A percentile compares a stretch with the other conserved stretches of the same genome.
phyloP scores from a whole-genome alignment of 2,888 invertebrate species.

The Phalera bucephala region DNA sequence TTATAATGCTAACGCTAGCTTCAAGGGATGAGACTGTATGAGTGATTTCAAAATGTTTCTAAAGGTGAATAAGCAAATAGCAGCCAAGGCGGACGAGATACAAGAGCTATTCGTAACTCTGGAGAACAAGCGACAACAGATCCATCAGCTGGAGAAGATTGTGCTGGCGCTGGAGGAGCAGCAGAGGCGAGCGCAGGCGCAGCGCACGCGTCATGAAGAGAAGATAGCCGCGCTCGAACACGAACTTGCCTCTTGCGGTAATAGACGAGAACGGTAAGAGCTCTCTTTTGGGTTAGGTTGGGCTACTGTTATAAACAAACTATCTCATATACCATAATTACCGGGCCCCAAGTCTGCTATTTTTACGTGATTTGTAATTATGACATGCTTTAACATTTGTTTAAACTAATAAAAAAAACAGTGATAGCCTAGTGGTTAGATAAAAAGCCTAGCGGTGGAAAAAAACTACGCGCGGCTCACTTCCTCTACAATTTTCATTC shows the following conservation, averaged over 20 bases:
- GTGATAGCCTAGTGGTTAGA: too few relatives aligned
- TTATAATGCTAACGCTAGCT: too few relatives aligned
- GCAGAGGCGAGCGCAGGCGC: slow-evolving; percentile 81
- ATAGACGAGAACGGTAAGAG: slow-evolving; percentile 59
- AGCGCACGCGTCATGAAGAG: slow-evolving; percentile 82
- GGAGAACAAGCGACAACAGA: slow-evolving; percentile 81
- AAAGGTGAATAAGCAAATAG: slow-evolving; percentile 78
- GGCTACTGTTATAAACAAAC: not conserved
- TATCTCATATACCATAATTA: too few relatives aligned
- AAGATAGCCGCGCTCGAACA: slow-evolving; percentile 82
- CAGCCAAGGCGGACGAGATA: slow-evolving; percentile 77
- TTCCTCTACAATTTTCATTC: slow-evolving; percentile 77
- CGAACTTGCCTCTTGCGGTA: slow-evolving; percentile 69
- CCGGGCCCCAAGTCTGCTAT: too few relatives aligned
- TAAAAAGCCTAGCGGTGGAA: too few relatives aligned
- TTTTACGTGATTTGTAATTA: too few relatives aligned
- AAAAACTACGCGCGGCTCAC: slow-evolving; percentile 49
- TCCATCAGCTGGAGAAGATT: slow-evolving; percentile 80
- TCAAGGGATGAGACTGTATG: too few relatives aligned
- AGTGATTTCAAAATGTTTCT: too few relatives aligned
- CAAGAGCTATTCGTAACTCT: slow-evolving; percentile 76
- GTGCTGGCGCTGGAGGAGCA: slow-evolving; percentile 82
- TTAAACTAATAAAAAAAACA: not conserved
- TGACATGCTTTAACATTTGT: too few relatives aligned
- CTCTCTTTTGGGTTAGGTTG: too few relatives aligned